Percentiles rank a stretch among this genome's conserved stretches.
phyloP scores from a whole-genome alignment of 2,797 vertebrate species.

The Diceros bicornis region DNA sequence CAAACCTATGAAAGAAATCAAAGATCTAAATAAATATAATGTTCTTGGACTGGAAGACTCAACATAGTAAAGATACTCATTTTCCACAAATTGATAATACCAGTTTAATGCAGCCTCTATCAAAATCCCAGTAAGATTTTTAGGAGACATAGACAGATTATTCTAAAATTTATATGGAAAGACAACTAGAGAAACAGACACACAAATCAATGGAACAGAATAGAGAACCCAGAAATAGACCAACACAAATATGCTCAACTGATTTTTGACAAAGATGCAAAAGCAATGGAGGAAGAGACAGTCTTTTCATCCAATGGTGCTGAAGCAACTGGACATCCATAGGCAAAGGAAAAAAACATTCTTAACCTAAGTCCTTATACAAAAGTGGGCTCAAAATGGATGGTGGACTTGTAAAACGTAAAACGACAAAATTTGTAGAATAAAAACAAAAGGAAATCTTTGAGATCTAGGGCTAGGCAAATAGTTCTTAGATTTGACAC shows the following conservation, averaged over 20 bases:
- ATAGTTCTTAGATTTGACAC: neutral
- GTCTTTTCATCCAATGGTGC: neutral
- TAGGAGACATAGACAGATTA: neutral
- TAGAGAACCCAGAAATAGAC: neutral
- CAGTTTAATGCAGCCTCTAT: neutral
- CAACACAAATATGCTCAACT: neutral
- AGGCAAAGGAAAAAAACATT: neutral
- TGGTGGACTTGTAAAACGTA: neutral
- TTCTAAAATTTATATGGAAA: constrained; percentile 4
- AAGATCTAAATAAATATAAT: neutral
- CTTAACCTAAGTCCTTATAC: neutral
- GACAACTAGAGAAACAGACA: neutral
- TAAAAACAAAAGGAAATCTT: constrained; percentile 25
- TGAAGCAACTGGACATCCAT: neutral
- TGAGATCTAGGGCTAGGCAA: neutral
- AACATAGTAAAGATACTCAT: neutral
- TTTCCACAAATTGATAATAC: neutral
- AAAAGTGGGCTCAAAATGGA: neutral
- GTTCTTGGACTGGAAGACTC: neutral
- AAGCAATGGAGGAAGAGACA: neutral
- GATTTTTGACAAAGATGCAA: neutral
- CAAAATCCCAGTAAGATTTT: neutral
- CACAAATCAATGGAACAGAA: neutral
- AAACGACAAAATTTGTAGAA: neutral
- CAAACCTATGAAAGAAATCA: neutral